phyloP scores from a whole-genome alignment of 2,888 invertebrate genomes.

The Cryptocheilus praepositus region DNA sequence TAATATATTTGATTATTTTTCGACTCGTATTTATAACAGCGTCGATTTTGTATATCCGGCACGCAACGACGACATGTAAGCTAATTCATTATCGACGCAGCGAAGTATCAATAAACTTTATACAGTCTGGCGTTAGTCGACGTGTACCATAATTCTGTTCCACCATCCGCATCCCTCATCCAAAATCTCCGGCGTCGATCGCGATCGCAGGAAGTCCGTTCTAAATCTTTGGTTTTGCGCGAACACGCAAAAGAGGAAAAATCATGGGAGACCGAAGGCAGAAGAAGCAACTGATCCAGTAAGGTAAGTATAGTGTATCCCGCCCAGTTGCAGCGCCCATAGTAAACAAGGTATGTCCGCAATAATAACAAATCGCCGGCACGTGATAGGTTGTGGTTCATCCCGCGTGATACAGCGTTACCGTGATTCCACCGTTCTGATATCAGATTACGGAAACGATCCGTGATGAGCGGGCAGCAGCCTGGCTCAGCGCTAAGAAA shows the following conservation, averaged over 20 bases:
- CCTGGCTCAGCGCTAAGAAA: slow-evolving; percentile 21
- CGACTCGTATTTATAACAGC: too few relatives aligned
- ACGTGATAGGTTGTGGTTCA: slow-evolving; percentile 29
- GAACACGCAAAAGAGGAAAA: too few relatives aligned
- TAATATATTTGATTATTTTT: too few relatives aligned
- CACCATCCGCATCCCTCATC: background rate
- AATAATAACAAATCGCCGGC: slow-evolving; percentile 31
- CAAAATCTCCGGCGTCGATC: too few relatives aligned
- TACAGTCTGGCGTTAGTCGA: too few relatives aligned
- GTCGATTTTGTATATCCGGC: too few relatives aligned
- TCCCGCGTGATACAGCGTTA: slow-evolving; percentile 16
- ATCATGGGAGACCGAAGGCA: background rate
- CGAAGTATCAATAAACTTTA: too few relatives aligned
- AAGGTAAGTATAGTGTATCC: too few relatives aligned
- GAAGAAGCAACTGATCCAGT: too few relatives aligned
- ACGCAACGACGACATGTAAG: too few relatives aligned
- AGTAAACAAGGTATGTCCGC: slow-evolving; percentile 18
- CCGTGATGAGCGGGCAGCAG: slow-evolving; percentile 30
- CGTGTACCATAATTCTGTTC: background rate
- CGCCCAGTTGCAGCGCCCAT: slow-evolving; percentile 1
- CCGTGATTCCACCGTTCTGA: slow-evolving; percentile 16
- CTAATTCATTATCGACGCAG: too few relatives aligned
- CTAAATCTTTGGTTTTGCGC: background rate
- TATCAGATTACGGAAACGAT: slow-evolving; percentile 46
- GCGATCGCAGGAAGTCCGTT: too few relatives aligned